Conservation (phyloP, 2,797 vertebrate species). For the Percopsis omiscomaycus region DNA sequence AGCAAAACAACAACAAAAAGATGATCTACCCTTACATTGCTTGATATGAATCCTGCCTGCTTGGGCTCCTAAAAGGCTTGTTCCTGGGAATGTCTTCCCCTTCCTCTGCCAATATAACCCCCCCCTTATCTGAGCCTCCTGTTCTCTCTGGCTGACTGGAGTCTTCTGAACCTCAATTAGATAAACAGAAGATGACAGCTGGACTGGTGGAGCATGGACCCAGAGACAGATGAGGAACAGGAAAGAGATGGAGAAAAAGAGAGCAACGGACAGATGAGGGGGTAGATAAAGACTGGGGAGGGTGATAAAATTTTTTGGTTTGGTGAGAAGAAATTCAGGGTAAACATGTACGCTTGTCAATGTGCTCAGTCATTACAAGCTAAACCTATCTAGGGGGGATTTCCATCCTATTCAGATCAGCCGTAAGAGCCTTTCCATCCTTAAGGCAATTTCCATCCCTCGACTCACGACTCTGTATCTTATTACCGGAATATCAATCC, state of each 20-base stretch:
- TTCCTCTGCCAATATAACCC: background rate
- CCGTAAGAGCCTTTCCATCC: constrained; percentile 23
- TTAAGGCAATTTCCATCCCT: background rate
- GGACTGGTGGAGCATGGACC: constrained; percentile 50
- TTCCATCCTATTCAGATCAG: background rate
- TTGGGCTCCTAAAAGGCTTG: constrained; percentile 31
- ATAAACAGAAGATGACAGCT: constrained; percentile 67
- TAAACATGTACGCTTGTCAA: no score
- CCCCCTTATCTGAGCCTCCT: constrained; percentile 17
- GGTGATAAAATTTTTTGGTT: background rate
- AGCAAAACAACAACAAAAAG: no score
- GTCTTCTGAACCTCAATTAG: constrained; percentile 69
- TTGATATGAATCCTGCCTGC: constrained; percentile 39
- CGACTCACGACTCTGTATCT: no score
- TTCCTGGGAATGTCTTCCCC: constrained; percentile 44
- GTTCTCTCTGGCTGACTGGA: constrained; percentile 33
- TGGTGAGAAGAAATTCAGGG: constrained; percentile 8
- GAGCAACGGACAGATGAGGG: constrained; percentile 1
- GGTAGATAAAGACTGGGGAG: constrained; percentile 4
- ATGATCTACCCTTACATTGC: no score
- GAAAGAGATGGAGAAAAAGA: background rate
- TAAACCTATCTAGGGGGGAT: constrained; percentile 8
- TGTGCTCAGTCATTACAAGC: background rate
- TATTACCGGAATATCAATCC: no score
- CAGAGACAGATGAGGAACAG: constrained; percentile 36